A percentile compares a stretch with the other conserved stretches of the same genome.
Evolutionary conservation across 2,888 invertebrate genomes (phyloP).

Genomic region (Dromius quadrimaculatus): DNA sequence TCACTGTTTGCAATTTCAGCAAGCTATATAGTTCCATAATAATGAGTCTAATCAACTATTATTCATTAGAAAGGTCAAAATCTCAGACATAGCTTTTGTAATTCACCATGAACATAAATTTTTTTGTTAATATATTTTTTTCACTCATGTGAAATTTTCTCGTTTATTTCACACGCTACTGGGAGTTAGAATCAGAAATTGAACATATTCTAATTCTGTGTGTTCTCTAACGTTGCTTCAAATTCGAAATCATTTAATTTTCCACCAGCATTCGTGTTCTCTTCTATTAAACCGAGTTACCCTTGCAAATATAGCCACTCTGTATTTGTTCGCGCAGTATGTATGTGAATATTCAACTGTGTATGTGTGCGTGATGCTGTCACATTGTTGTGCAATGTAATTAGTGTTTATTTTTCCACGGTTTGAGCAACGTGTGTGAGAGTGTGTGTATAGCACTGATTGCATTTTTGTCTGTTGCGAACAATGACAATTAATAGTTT

Average conservation of each 20-base stretch:
- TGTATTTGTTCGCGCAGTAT: not conserved
- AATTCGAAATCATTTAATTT: conserved; percentile 2
- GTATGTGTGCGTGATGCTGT: not conserved
- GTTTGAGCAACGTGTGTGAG: not conserved
- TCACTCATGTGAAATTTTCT: too few species aligned
- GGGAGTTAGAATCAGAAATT: too few species aligned
- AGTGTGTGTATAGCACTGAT: not conserved
- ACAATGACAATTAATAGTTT: not conserved
- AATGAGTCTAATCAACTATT: too few species aligned
- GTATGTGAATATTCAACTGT: too few species aligned
- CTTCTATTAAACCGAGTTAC: not conserved
- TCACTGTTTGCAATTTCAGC: too few species aligned
- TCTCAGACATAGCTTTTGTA: too few species aligned
- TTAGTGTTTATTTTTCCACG: conserved; percentile 1
- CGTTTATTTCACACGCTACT: too few species aligned
- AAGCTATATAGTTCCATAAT: too few species aligned
- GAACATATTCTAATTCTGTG: not conserved
- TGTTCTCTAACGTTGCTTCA: not conserved
- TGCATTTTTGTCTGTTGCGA: not conserved
- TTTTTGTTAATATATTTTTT: too few species aligned
- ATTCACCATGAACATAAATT: too few species aligned
- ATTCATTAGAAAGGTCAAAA: too few species aligned
- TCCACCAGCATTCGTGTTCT: not conserved
- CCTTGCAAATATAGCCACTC: not conserved
- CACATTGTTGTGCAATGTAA: conserved; percentile 11